Conservation (phyloP, 2,888 invertebrate species). For the Odontocolon sp. region DNA sequence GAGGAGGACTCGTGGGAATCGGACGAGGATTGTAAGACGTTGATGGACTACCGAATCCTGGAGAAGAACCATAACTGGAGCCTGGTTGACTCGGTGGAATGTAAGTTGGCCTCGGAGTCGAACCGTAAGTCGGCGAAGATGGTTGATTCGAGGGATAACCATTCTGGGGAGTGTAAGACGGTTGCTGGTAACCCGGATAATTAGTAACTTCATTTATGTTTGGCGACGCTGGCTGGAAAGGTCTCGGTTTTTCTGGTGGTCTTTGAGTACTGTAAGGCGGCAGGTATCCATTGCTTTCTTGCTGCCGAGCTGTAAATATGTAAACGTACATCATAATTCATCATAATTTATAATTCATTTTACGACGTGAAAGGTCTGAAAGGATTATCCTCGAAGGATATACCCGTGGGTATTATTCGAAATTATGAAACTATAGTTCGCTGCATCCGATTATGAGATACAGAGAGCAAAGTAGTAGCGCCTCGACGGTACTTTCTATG, state of each 20-base stretch:
- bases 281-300: conserved; percentile 82
- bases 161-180: conserved; percentile 70
- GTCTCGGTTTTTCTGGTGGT: conserved; percentile 86
- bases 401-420: not conserved
- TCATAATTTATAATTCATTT: not conserved
- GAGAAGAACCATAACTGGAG: conserved; percentile 62
- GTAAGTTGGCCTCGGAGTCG: conserved; percentile 68
- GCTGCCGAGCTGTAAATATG: conserved; percentile 84
- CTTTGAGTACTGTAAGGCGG: conserved; percentile 83
- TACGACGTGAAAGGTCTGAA: not conserved
- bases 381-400: not conserved
- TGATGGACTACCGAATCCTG: conserved; percentile 59
- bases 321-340: not conserved
- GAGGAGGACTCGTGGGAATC: conserved; percentile 59
- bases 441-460: conserved; percentile 16
- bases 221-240: conserved; percentile 83
- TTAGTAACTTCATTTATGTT: conserved; percentile 70
- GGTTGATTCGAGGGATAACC: conserved; percentile 68
- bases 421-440: conserved; percentile 16
- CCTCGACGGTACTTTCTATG: conserved; percentile 17
- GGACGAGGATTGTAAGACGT: conserved; percentile 68
- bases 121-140: conserved; percentile 62
- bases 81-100: conserved; percentile 67
- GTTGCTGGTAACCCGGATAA: conserved; percentile 72
- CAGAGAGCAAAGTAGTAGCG: not conserved